Evolutionary conservation across 37 sponge, comb jelly and placozoan species (phyloP), one percentile per base, ranked within the genome.

Genomic region (Geodia barretti): DNA sequence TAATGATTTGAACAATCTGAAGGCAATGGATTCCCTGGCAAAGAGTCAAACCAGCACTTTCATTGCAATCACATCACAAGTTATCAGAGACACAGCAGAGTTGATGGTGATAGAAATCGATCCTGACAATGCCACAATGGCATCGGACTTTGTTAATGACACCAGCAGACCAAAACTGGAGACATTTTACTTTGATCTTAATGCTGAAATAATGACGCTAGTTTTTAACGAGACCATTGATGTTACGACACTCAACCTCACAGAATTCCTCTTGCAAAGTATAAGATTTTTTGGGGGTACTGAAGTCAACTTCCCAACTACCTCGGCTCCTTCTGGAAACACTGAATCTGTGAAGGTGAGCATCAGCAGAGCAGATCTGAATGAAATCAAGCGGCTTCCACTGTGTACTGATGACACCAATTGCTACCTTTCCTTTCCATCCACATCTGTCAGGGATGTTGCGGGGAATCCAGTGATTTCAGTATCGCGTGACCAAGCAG

Each of bases 171-270:
- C 95, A 32, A 39, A 39, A 35, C 74, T 95, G 34, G 26, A 0
- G 20, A 30, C 35, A 2, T 95, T 91, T 69, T 64, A 83, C 20
- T 74, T 95, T 47, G 86, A 95, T 73, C 67, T 95, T 23, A 83
- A 95, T 70, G 32, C 47, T n/a, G 94, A 89, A 11, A 66, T 19
- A 33, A 62, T 96, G 36, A 70, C 79, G 0, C 78, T 96, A 0
- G 70, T 40, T 58, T 96, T 96, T 34, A 83, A 88, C 59, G 97
- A 96, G 63, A 91, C 97, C 1, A 39, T 95, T 61, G 83, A 95
- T 62, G 77, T 74, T 0, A 20, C 70, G 8, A 87, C 84, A 17
- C 65, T 92, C 17, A 39, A 85, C 5, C 71, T 91, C 2, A 24
- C 60, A 2, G 43, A 76, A 31, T 39, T 96, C 58, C n/a, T 39